A percentile compares a stretch with the other conserved stretches of the same genome.
phyloP scores from a whole-genome alignment of 2,888 invertebrate genomes.

The Trachelus troglodyta region DNA sequence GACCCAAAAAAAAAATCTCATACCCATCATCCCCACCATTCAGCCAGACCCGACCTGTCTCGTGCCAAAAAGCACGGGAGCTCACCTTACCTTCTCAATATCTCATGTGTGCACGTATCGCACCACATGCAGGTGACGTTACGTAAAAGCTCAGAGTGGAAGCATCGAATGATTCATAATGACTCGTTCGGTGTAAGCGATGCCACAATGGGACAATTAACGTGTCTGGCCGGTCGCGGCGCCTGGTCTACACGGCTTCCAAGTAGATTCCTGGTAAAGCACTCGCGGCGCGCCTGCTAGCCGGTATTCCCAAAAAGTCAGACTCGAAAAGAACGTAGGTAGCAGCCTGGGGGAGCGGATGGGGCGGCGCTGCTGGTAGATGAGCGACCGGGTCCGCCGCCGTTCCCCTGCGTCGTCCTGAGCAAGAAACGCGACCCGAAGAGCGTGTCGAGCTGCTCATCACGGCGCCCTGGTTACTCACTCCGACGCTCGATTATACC shows the following conservation, averaged over 20 bases:
- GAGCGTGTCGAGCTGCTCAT: not conserved
- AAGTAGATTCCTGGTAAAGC: slow-evolving; percentile 35
- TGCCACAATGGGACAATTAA: slow-evolving; percentile 39
- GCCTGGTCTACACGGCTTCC: slow-evolving; percentile 25
- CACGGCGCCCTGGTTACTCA: slow-evolving; percentile 26
- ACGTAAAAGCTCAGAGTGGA: not conserved
- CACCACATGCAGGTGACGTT: not conserved
- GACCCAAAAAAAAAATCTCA: not conserved
- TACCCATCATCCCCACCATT: slow-evolving; percentile 51
- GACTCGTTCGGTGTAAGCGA: slow-evolving; percentile 35
- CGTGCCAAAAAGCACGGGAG: not conserved
- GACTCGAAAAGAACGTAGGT: slow-evolving; percentile 7
- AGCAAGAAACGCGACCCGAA: not conserved
- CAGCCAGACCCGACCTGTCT: not conserved
- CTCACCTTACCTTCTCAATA: not conserved
- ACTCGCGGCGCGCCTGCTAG: slow-evolving; percentile 16
- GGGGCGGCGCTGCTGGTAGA: not conserved
- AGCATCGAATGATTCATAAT: slow-evolving; percentile 41
- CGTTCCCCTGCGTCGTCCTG: not conserved
- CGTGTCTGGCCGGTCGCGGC: slow-evolving; percentile 22
- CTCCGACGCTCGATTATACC: slow-evolving; percentile 14
- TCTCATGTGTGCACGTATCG: not conserved
- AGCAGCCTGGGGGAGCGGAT: not conserved
- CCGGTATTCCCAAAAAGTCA: slow-evolving; percentile 41
- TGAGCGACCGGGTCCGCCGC: not conserved